These are phyloP conservation scores for Aphrophora alni DNA, from an alignment of 2,888 invertebrate species.

Conservation along the genomic window DNA sequence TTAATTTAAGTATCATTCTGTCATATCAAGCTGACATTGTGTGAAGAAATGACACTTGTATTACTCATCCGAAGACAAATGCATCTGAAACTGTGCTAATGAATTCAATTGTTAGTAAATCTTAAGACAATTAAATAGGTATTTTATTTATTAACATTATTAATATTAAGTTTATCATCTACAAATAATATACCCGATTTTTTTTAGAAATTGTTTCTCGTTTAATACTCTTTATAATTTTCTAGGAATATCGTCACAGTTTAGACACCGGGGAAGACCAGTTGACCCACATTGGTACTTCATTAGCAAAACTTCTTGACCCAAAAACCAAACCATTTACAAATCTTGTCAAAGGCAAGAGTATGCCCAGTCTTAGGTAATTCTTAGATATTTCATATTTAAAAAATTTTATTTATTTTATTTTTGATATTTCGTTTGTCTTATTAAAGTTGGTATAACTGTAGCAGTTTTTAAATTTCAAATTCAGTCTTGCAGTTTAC, in stretches of 20 bases:
- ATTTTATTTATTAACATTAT: too few relatives aligned
- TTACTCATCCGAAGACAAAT: too few relatives aligned
- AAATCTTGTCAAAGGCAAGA: conserved; percentile 91
- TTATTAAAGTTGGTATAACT: not conserved
- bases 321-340: conserved; percentile 61
- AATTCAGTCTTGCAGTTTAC: too few relatives aligned
- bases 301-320: conserved; percentile 67
- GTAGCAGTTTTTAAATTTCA: not conserved
- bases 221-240: conserved; percentile 29
- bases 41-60: too few relatives aligned
- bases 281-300: conserved; percentile 73
- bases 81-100: too few relatives aligned
- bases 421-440: not conserved
- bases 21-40: too few relatives aligned
- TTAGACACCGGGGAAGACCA: conserved; percentile 81
- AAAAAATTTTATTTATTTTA: not conserved
- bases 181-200: too few relatives aligned
- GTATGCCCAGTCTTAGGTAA: conserved; percentile 95
- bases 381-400: conserved; percentile 49
- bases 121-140: too few relatives aligned
- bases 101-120: too few relatives aligned
- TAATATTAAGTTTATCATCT: too few relatives aligned
- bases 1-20: too few relatives aligned
- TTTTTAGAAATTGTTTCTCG: too few relatives aligned
- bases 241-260: conserved; percentile 81